These are phyloP conservation scores for Hirtodrosophila trivittata DNA, from an alignment of 2,888 invertebrate genomes.

Conservation along the genomic window DNA sequence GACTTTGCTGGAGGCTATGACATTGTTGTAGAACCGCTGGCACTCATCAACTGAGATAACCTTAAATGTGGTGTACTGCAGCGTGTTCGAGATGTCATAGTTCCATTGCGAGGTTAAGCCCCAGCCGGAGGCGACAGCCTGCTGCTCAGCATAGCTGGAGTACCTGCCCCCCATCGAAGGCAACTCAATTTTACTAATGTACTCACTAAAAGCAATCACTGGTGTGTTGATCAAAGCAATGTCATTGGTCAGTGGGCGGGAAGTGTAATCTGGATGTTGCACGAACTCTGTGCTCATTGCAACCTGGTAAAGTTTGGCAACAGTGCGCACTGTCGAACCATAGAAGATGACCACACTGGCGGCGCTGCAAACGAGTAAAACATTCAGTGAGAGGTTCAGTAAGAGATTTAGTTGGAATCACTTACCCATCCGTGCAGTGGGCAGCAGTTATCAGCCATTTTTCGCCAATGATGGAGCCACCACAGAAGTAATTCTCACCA, in stretches of 20 bases:
- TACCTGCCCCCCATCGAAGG: constrained; percentile 37
- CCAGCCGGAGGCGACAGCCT: constrained; percentile 83
- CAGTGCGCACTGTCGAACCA: constrained; percentile 54
- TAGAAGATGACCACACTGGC: constrained; percentile 46
- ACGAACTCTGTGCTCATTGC: constrained; percentile 59
- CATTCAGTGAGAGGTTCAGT: constrained; percentile 8
- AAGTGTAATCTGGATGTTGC: constrained; percentile 51
- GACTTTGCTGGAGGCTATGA: constrained; percentile 24
- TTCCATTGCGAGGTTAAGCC: constrained; percentile 67
- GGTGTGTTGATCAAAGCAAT: constrained; percentile 62
- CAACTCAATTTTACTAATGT: constrained; percentile 29
- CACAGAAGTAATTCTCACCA: constrained; percentile 35
- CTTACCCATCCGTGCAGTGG: constrained; percentile 46
- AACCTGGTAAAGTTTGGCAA: constrained; percentile 46
- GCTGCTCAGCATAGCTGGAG: constrained; percentile 64
- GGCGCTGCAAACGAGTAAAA: no score
- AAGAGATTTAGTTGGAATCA: background rate
- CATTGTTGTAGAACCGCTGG: constrained; percentile 29
- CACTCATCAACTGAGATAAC: constrained; percentile 78
- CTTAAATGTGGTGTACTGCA: constrained; percentile 66
- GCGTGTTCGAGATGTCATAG: constrained; percentile 48
- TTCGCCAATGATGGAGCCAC: constrained; percentile 43
- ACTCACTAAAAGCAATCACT: constrained; percentile 25
- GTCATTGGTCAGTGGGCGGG: constrained; percentile 38
- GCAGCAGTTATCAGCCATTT: constrained; percentile 47